Base-by-base conservation (phyloP, 2,888 invertebrate genomes). In the Chrysodeixis includens region DNA sequence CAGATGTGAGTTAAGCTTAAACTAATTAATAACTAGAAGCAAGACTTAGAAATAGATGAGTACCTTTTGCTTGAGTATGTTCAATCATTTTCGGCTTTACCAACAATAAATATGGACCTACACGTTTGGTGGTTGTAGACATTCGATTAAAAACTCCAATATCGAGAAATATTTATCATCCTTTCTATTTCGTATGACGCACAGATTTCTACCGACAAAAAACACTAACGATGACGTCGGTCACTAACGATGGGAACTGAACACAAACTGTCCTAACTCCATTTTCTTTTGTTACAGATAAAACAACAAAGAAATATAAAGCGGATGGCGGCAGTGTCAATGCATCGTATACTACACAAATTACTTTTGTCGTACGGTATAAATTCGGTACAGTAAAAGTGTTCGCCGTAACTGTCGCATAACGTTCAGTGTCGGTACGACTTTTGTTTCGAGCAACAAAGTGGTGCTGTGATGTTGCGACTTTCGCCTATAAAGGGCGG, bases 401-500 rank as follows among this genome's bases (percentile, higher is more conserved):
- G 81, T 79, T 72, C 55, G 51, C 67, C 75, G 69, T 82, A 83
- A 88, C 83, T 79, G 79, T 82, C 76, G 69, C 79, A 76, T 76
- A 78, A 79, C 83, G 81, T 83, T 86, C 82, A 84, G 83, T 83
- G 88, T 76, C 73, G 76, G 73, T 78, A 79, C 81, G 80, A 84
- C 80, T 83, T 86, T 83, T 83, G 86, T 83, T 85, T 82, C 77
- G 73, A 69, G 83, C 78, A 72, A 84, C 85, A 86, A 86, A 88
- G 91, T 90, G 90, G 79, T 74, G 80, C 71, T 93, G 92, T 93
- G 90, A 94, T 94, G 94, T 92, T 90, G 89, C 87, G 83, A 82
- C 87, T 83, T 81, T 82, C 81, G 82, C 85, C 82, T 82, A 82
- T 86, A 86, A 88, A 89, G 81, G 87, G 86, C 87, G 88, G 90